Percentiles rank a stretch among this genome's conserved stretches.
phyloP scores from a whole-genome alignment of 2,797 vertebrate genomes.

The Paedocypris micromegethes region DNA sequence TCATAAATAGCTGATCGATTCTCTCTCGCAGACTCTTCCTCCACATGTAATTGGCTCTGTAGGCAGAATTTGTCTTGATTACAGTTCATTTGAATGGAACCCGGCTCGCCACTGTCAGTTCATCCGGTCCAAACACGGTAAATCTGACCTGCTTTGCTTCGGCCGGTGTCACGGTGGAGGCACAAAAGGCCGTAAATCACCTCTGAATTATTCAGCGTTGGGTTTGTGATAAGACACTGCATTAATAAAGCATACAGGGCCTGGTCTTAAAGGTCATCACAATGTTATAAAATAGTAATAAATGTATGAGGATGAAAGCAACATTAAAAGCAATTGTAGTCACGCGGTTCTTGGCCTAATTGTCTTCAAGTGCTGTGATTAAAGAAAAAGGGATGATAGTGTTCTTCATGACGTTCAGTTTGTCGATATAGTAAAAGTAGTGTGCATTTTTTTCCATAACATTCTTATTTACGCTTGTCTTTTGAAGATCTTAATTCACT shows the following conservation, averaged over 20 bases:
- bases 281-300: no score
- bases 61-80: slow-evolving; percentile 65
- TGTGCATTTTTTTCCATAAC: no score
- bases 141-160: slow-evolving; percentile 29
- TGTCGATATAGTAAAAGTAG: no score
- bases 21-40: slow-evolving; percentile 42
- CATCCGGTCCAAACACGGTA: slow-evolving; percentile 49
- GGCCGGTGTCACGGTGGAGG: slow-evolving; percentile 42
- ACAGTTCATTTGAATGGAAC: slow-evolving; percentile 58
- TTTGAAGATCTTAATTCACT: no score
- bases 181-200: slow-evolving; percentile 1
- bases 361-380: no score
- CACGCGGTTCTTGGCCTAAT: no score
- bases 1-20: slow-evolving; percentile 67
- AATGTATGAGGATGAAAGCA: no score
- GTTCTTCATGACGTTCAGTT: no score
- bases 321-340: no score
- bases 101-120: slow-evolving; percentile 53
- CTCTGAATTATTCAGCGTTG: slow-evolving; percentile 12
- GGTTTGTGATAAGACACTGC: slow-evolving; percentile 21
- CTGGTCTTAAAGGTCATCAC: slow-evolving; percentile 3
- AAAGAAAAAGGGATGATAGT: no score
- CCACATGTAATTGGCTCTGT: slow-evolving; percentile 49
- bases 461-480: no score
- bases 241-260: slow-evolving; percentile 13